Conservation (phyloP, 2,113 vertebrate genomes). For the Lycaon pictus region DNA sequence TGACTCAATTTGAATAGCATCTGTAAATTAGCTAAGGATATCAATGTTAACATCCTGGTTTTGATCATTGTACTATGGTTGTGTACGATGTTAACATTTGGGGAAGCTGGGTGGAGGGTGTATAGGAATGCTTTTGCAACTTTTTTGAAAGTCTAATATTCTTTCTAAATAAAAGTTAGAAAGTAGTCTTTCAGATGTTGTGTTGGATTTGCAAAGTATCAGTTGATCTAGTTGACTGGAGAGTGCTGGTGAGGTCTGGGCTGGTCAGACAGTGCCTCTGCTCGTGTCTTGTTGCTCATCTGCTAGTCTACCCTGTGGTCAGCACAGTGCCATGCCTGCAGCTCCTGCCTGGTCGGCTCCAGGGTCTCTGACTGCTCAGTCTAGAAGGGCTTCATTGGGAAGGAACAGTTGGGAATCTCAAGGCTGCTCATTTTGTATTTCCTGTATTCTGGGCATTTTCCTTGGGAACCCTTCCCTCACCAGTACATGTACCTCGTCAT, state of each 20-base stretch:
- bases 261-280: not conserved
- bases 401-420: not conserved
- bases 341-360: not conserved
- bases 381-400: not conserved
- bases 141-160: not conserved
- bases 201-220: not conserved
- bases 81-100: not conserved
- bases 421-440: not conserved
- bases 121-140: not conserved
- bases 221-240: not conserved
- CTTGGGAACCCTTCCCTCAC: not conserved
- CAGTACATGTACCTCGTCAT: not conserved
- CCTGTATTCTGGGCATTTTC: not conserved
- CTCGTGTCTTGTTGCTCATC: rapidly evolving
- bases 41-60: not conserved
- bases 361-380: not conserved
- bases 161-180: conserved; percentile 28
- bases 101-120: not conserved
- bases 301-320: not conserved
- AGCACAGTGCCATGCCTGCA: not conserved
- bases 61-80: not conserved
- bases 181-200: not conserved
- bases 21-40: not conserved
- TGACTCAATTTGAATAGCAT: not conserved
- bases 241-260: rapidly evolving